Evolutionary conservation across 2,113 vertebrate genomes (phyloP).

Genomic region (human): GRCh38 chr11:16261501-16262000

Average conservation of each 20-base stretch:
- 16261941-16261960: constrained; percentile 62
- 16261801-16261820: not conserved
- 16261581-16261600: not conserved
- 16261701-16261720: constrained; percentile 15
- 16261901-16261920: constrained; percentile 10
- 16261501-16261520: not conserved
- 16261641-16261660: not conserved
- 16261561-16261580: not conserved
- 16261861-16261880: constrained; percentile 44
- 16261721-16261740: constrained; percentile 1
- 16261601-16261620: not conserved
- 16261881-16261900: constrained; percentile 22
- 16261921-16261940: constrained; percentile 35
- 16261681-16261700: not conserved
- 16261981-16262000: constrained; percentile 74
- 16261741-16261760: constrained; percentile 34
- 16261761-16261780: constrained; percentile 43
- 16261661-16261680: constrained; percentile 8
- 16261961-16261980: constrained; percentile 78
- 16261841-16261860: constrained; percentile 46
- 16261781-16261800: constrained; percentile 19
- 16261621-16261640: constrained; percentile 39
- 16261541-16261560: not conserved
- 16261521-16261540: not conserved
- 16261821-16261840: constrained; percentile 50